Evolutionary conservation across 2,797 vertebrate species (phyloP).

Genomic region (Myotis planiceps): DNA sequence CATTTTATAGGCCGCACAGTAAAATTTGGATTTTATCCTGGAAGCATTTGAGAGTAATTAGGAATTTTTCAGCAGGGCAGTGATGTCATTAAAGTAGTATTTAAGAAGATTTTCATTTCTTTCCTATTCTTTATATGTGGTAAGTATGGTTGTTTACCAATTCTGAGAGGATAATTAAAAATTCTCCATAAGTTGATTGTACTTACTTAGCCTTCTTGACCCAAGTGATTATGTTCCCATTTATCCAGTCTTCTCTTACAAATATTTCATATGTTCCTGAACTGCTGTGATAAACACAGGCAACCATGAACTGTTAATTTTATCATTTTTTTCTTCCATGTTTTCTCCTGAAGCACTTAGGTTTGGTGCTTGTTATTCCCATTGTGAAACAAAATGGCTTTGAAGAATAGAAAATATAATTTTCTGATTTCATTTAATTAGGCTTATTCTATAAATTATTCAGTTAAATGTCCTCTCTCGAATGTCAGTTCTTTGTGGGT

Average conservation of each 20-base stretch:
- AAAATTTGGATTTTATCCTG: conserved; percentile 42
- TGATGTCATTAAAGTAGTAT: conserved; percentile 22
- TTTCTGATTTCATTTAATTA: conserved; percentile 57
- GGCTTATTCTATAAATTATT: conserved; percentile 10
- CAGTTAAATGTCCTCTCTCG: conserved; percentile 29
- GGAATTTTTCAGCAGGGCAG: background rate
- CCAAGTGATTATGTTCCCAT: background rate
- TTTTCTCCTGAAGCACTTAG: background rate
- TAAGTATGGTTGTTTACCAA: conserved; percentile 4
- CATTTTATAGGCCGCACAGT: background rate
- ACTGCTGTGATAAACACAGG: conserved; percentile 7
- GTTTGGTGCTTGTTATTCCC: background rate
- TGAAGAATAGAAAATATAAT: conserved; percentile 34
- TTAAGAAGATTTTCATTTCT: conserved; percentile 39
- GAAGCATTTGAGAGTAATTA: background rate
- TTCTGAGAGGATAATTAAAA: background rate
- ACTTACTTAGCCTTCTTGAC: conserved; percentile 22
- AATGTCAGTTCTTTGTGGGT: conserved; percentile 2
- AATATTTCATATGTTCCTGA: conserved; percentile 3
- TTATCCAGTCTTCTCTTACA: background rate
- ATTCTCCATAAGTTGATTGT: background rate
- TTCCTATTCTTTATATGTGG: background rate
- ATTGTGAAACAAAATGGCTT: conserved; percentile 36
- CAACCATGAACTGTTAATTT: conserved; percentile 10
- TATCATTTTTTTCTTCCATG: background rate